Conservation (phyloP, 2,113 vertebrate genomes). For the Stigmatopora nigra region DNA sequence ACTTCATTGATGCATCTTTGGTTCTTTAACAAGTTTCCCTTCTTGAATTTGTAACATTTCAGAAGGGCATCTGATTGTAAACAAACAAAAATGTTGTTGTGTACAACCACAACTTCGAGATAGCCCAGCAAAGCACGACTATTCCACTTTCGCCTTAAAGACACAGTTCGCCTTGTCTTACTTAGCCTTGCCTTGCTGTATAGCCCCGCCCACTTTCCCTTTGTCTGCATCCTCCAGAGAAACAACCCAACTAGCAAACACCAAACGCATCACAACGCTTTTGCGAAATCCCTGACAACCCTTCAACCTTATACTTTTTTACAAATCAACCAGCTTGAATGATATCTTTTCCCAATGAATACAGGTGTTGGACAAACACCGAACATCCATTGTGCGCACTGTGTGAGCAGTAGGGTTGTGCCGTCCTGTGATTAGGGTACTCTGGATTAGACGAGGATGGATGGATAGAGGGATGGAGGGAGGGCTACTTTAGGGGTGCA, state of each 20-base stretch:
- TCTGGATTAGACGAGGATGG: slow-evolving; percentile 57
- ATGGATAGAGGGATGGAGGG: slow-evolving; percentile 60
- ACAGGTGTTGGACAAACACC: slow-evolving; percentile 52
- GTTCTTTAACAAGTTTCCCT: slow-evolving; percentile 25
- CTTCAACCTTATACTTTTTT: not conserved
- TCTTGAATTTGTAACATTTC: slow-evolving; percentile 25
- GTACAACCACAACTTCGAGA: slow-evolving; percentile 36
- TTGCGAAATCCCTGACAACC: slow-evolving; percentile 47
- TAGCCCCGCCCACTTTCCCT: slow-evolving; percentile 53
- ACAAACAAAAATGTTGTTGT: slow-evolving; percentile 1
- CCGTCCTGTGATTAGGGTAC: slow-evolving; percentile 64
- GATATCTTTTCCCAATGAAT: slow-evolving; percentile 36
- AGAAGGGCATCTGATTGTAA: slow-evolving; percentile 32
- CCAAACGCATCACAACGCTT: slow-evolving; percentile 65
- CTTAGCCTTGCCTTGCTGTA: slow-evolving; percentile 56
- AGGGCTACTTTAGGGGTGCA: slow-evolving; percentile 61
- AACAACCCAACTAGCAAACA: slow-evolving; percentile 65
- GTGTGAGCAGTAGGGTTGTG: slow-evolving; percentile 59
- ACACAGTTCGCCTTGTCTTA: slow-evolving; percentile 67
- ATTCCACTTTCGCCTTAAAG: slow-evolving; percentile 43
- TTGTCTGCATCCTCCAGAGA: slow-evolving; percentile 65
- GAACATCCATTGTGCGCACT: slow-evolving; percentile 58
- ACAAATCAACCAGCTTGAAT: slow-evolving; percentile 4
- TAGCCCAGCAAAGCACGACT: slow-evolving; percentile 33
- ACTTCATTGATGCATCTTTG: slow-evolving; percentile 38